Conservation (phyloP, 2,797 vertebrate genomes). For the Vultur gryphus region DNA sequence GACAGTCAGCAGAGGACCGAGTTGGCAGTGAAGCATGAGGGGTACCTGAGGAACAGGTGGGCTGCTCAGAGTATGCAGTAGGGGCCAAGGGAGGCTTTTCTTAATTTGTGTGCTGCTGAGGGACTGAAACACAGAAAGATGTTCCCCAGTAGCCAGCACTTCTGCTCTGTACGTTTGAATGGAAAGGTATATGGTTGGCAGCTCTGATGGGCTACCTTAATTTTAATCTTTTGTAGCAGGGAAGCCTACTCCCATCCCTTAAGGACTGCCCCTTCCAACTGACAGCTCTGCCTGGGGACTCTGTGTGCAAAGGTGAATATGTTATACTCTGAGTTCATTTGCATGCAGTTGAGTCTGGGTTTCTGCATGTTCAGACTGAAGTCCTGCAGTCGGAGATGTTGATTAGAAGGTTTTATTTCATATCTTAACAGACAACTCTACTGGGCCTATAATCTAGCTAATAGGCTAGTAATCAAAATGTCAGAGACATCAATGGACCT, state of each 20-base stretch:
- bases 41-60: rapidly evolving
- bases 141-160: background rate
- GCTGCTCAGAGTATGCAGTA: background rate
- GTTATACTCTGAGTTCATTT: background rate
- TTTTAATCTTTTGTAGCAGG: background rate
- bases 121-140: background rate
- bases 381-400: background rate
- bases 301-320: background rate
- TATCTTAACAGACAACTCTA: background rate
- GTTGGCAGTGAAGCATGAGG: background rate
- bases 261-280: background rate
- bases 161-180: background rate
- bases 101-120: background rate
- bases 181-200: background rate
- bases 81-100: background rate
- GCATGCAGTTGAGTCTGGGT: background rate
- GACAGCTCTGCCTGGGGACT: background rate
- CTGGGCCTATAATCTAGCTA: background rate
- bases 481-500: background rate
- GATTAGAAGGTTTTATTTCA: background rate
- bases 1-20: rapidly evolving
- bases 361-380: background rate
- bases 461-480: background rate
- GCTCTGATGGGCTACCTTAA: background rate
- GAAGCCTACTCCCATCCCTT: background rate